Evolutionary conservation across 2,113 vertebrate genomes (phyloP), one percentile per base, ranked within the genome.

Genomic region (Raja brachyura): DNA sequence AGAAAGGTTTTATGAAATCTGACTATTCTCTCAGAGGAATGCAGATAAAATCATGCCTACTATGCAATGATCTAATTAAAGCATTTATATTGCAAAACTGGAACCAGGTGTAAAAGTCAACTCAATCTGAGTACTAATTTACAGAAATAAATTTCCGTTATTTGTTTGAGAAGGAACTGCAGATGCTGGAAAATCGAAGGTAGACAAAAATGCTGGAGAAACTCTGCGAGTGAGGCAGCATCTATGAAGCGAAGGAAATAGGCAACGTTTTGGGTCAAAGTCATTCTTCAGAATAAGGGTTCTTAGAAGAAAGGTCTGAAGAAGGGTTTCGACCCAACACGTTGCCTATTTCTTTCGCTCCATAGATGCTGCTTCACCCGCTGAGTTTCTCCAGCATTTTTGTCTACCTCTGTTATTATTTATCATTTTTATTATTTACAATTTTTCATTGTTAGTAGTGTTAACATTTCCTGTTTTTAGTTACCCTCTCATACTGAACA

Each of bases 21-120:
- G 7, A 61, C 74, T 94, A 90, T 75, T 94, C 25, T 77, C 78
- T 86, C 25, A 61, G 54, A n/a, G 54, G 8, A 59, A 61, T 61
- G 10, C 25, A n/a, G 59, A n/a, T n/a, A 28, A 86, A 86, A 86
- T 61, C 59, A 61, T 86, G 10, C 11, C 28, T 61, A n/a, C 25
- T 4, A 61, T 86, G 56, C 11, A 86, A 86, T 25, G 7, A 56
- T 9, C 48, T 56, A 20, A 56, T 61, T n/a, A 28, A 85, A 3
- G 25, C 56, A 61, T 85, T 61, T 85, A 61, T 3, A 3, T n/a
- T 61, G 9, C 59, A 86, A 86, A 31, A 31, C 56, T 63, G 13
- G 56, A 86, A 63, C 11, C 56, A 61, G 4, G 14, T 14, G 28
- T 28, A n/a, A 61, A 1, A 0, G 10, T 85, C 5, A 14, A 8